Conservation (phyloP, 1,140 invertebrate genomes). For the Cecropterus lyciades region DNA sequence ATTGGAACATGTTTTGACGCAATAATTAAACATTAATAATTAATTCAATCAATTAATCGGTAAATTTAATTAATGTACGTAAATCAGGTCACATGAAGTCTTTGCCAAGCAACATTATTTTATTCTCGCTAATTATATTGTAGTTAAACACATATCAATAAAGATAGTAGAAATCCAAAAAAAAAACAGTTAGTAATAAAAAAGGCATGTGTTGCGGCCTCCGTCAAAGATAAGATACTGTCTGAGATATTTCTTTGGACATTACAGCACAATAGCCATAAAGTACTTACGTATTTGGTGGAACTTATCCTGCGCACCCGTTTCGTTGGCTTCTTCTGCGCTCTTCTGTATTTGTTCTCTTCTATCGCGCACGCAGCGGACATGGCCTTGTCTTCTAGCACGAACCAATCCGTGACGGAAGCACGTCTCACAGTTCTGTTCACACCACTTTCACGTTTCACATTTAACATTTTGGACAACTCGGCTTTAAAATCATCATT, state of each 20-base stretch:
- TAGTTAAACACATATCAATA: no score
- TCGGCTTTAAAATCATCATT: slow-evolving; percentile 73
- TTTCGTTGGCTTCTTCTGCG: slow-evolving; percentile 68
- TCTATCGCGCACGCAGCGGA: slow-evolving; percentile 37
- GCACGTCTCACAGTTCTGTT: slow-evolving; percentile 52
- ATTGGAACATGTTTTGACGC: no score
- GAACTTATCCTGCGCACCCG: slow-evolving; percentile 73
- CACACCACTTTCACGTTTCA: slow-evolving; percentile 48
- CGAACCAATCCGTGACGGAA: slow-evolving; percentile 77
- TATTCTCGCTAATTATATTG: no score
- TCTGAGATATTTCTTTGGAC: neutral
- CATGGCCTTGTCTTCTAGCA: slow-evolving; percentile 63
- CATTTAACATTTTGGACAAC: slow-evolving; percentile 57
- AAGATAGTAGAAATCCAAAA: no score
- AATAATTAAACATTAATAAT: no score
- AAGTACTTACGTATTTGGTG: slow-evolving; percentile 78
- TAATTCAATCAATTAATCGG: no score
- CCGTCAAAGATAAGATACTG: slow-evolving; percentile 17
- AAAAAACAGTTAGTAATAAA: neutral
- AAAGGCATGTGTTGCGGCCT: slow-evolving; percentile 6
- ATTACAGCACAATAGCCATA: slow-evolving; percentile 10
- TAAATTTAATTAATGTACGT: no score
- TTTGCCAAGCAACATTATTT: no score
- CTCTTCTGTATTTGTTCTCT: slow-evolving; percentile 63
- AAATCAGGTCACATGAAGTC: no score